Evolutionary conservation across 2,888 invertebrate species (phyloP).

Genomic region (Teleiodes luculella): DNA sequence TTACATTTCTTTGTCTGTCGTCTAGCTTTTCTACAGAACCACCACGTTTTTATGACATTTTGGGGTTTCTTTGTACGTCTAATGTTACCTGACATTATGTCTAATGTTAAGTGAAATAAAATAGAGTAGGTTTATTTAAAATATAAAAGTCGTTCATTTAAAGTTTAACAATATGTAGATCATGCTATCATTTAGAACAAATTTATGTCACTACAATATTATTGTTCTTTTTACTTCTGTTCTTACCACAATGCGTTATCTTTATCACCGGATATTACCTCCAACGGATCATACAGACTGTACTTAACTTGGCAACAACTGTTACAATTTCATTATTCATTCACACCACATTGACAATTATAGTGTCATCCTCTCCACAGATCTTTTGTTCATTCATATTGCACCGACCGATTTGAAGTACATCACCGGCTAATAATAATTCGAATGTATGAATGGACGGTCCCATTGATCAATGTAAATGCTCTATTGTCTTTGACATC

Average conservation of each 20-base stretch:
- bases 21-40: no score
- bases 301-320: neutral
- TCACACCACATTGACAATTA: conserved; percentile 6
- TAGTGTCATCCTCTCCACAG: conserved; percentile 26
- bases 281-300: neutral
- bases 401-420: conserved; percentile 49
- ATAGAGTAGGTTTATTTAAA: no score
- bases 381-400: conserved; percentile 37
- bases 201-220: neutral
- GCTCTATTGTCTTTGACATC: conserved; percentile 57
- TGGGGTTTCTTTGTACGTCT: no score
- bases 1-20: no score
- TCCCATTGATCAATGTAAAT: conserved; percentile 56
- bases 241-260: neutral
- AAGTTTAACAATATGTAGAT: no score
- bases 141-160: no score
- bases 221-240: neutral
- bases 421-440: conserved; percentile 46
- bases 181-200: neutral
- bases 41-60: no score
- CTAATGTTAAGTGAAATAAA: no score
- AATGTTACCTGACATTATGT: no score
- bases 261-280: conserved; percentile 6
- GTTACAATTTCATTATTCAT: conserved; percentile 18
- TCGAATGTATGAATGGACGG: conserved; percentile 52